Conservation (phyloP, 2,113 vertebrate genomes). For the Tetraodon nigroviridis region DNA sequence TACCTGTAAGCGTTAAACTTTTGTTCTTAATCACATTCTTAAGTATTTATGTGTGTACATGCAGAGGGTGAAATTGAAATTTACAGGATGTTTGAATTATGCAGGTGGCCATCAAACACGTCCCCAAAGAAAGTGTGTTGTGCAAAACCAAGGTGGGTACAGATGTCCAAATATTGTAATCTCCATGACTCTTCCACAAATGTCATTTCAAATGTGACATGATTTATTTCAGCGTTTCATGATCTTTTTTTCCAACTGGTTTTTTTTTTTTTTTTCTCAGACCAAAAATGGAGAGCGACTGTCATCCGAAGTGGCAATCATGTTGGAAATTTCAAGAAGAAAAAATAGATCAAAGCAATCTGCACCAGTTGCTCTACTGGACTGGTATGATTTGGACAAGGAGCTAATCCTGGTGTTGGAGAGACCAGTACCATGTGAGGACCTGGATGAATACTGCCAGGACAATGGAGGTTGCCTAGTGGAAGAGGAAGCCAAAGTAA, state of each 20-base stretch:
- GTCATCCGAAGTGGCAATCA: neutral
- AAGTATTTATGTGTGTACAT: neutral
- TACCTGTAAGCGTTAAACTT: constrained; percentile 13
- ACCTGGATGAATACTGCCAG: neutral
- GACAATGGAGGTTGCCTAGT: neutral
- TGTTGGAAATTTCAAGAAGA: neutral
- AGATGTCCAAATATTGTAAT: neutral
- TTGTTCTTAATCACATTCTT: neutral
- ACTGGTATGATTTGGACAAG: constrained; percentile 9
- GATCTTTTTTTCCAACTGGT: neutral
- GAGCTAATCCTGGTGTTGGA: constrained; percentile 24
- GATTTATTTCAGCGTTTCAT: neutral
- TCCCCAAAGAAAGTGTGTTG: neutral
- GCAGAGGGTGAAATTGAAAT: neutral
- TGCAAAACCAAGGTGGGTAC: neutral
- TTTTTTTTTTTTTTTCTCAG: constrained; percentile 1
- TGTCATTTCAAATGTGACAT: neutral
- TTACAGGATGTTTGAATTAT: neutral
- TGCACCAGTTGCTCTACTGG: neutral
- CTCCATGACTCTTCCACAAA: neutral
- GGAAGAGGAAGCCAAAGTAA: constrained; percentile 3
- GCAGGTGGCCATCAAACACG: constrained; percentile 24
- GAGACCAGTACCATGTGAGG: neutral
- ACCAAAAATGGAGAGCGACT: neutral
- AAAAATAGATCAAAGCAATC: neutral